phyloP scores from a whole-genome alignment of 2,113 vertebrate genomes.

The Fregata magnificens region DNA sequence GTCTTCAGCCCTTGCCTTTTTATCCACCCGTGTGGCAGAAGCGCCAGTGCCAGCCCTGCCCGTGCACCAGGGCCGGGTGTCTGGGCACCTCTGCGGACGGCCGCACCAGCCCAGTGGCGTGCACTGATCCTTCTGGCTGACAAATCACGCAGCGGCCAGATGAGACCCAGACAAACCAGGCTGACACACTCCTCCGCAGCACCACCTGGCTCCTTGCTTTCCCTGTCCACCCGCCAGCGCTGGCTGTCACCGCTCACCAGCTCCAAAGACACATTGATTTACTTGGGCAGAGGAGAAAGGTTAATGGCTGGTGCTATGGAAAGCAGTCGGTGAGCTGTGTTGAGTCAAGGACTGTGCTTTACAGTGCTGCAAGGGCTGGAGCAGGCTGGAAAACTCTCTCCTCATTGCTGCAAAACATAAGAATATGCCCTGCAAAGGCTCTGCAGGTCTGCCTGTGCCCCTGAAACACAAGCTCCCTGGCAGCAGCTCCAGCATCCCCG shows the following conservation, averaged over 20 bases:
- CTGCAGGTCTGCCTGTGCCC: neutral
- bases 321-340: neutral
- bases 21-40: neutral
- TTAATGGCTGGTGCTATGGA: neutral
- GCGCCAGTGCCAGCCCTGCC: neutral
- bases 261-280: neutral
- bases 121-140: neutral
- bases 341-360: neutral
- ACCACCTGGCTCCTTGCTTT: neutral
- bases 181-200: neutral
- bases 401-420: neutral
- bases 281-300: neutral
- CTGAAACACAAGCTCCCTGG: neutral
- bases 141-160: neutral
- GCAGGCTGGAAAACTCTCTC: neutral
- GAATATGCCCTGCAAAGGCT: neutral
- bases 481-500: neutral
- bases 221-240: accelerated
- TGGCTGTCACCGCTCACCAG: neutral
- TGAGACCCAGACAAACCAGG: neutral
- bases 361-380: neutral
- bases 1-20: neutral
- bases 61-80: accelerated
- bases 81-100: accelerated
- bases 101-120: accelerated